Conservation (phyloP, 1,140 invertebrate species). For the Muscidifurax raptorellus region DNA sequence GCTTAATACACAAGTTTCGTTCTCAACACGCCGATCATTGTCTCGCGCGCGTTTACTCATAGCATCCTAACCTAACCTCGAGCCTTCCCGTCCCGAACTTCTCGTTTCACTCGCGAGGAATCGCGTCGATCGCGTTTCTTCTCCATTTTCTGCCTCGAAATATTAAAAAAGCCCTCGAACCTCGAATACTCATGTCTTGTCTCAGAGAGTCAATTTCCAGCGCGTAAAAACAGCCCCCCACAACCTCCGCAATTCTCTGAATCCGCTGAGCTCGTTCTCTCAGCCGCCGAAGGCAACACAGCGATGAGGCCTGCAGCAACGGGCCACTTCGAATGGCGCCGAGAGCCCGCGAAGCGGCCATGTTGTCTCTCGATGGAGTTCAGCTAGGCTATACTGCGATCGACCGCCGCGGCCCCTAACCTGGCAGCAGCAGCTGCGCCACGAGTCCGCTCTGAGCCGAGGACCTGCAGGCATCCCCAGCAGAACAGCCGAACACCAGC, state of each 20-base stretch:
- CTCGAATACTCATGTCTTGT: background rate
- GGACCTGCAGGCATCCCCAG: background rate
- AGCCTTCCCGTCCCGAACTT: background rate
- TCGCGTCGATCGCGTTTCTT: background rate
- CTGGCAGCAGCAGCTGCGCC: conserved; percentile 24
- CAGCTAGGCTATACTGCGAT: background rate
- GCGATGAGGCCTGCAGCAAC: background rate
- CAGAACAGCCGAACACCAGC: background rate
- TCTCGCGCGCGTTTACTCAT: background rate
- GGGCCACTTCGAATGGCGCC: conserved; percentile 27
- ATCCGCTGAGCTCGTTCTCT: too few species aligned
- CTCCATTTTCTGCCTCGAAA: background rate
- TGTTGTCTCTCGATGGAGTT: conserved; percentile 28
- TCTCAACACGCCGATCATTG: too few species aligned
- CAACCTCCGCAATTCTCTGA: background rate
- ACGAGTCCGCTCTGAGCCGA: background rate
- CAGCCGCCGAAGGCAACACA: background rate
- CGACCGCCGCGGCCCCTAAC: conserved; percentile 14
- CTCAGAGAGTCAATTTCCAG: background rate
- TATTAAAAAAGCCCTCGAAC: background rate
- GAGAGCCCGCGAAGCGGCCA: conserved; percentile 32
- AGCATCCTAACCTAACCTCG: background rate
- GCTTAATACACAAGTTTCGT: too few species aligned
- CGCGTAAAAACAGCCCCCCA: background rate
- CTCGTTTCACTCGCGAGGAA: background rate